Percentiles rank a stretch among this genome's conserved stretches.
Conservation (phyloP, 2,113 vertebrate species). For the Brachypodius melanocephalos region DNA sequence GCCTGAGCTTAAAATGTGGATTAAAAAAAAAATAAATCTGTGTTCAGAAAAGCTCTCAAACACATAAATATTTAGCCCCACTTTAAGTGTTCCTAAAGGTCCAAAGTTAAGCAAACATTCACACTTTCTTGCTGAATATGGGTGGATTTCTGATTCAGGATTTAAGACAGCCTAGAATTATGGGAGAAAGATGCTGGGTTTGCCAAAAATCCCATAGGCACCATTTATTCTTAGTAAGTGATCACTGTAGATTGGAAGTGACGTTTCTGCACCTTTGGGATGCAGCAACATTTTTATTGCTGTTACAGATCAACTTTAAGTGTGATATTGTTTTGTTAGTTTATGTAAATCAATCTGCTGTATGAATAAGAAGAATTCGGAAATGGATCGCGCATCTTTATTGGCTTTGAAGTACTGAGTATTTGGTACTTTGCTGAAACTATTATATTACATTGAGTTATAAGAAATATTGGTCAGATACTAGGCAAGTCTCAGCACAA, state of each 20-base stretch:
- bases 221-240: conserved; percentile 6
- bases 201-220: conserved; percentile 38
- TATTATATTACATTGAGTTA: neutral
- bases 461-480: neutral
- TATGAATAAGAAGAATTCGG: conserved; percentile 29
- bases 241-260: conserved; percentile 47
- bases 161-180: neutral
- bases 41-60: neutral
- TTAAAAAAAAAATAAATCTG: neutral
- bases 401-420: conserved; percentile 11
- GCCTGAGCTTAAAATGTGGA: neutral
- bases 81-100: neutral
- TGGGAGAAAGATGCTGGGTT: neutral
- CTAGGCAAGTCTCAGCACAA: neutral
- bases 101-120: conserved; percentile 10
- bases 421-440: neutral
- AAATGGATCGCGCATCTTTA: neutral
- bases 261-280: conserved; percentile 21
- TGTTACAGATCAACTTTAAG: conserved; percentile 45
- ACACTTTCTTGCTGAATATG: neutral
- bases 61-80: neutral
- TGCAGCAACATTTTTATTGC: conserved; percentile 40
- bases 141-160: conserved; percentile 22
- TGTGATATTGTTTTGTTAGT: conserved; percentile 50
- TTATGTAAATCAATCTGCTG: conserved; percentile 48